phyloP scores from a whole-genome alignment of 2,888 invertebrate species.

The Neoaliturus tenellus region DNA sequence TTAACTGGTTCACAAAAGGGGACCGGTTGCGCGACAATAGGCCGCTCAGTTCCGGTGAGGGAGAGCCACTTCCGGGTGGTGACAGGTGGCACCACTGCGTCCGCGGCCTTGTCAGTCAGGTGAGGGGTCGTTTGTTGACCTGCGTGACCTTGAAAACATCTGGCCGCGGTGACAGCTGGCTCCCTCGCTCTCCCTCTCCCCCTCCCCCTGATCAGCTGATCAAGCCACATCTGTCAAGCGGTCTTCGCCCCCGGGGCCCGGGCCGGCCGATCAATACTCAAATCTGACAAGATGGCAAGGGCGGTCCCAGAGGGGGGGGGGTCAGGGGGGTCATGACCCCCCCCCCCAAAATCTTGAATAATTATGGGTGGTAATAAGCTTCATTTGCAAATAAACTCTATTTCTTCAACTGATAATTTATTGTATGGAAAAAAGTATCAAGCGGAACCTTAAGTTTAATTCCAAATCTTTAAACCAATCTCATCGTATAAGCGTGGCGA shows the following conservation, averaged over 20 bases:
- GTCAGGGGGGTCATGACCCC: too few relatives aligned
- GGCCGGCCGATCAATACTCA: not conserved
- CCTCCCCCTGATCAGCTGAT: conserved; percentile 10
- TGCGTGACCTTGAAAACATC: conserved; percentile 37
- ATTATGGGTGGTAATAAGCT: too few relatives aligned
- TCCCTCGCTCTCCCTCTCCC: not conserved
- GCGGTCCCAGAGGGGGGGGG: too few relatives aligned
- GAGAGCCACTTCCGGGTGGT: not conserved
- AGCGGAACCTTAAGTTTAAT: too few relatives aligned
- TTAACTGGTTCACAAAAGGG: not conserved
- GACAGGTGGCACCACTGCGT: conserved; percentile 18
- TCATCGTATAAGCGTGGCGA: too few relatives aligned
- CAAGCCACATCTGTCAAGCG: conserved; percentile 12
- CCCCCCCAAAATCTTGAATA: too few relatives aligned
- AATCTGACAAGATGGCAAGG: too few relatives aligned
- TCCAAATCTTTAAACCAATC: too few relatives aligned
- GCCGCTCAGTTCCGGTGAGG: not conserved
- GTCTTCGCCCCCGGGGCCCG: conserved; percentile 12
- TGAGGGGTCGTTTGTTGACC: conserved; percentile 45
- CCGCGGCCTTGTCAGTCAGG: conserved; percentile 19
- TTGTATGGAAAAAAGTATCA: too few relatives aligned
- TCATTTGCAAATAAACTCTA: too few relatives aligned
- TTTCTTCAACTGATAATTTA: too few relatives aligned
- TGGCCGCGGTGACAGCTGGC: conserved; percentile 25
- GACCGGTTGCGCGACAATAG: not conserved